A percentile compares a stretch with the other conserved stretches of the same genome.
phyloP scores from a whole-genome alignment of 2,888 invertebrate species.

The Clostera curtula region DNA sequence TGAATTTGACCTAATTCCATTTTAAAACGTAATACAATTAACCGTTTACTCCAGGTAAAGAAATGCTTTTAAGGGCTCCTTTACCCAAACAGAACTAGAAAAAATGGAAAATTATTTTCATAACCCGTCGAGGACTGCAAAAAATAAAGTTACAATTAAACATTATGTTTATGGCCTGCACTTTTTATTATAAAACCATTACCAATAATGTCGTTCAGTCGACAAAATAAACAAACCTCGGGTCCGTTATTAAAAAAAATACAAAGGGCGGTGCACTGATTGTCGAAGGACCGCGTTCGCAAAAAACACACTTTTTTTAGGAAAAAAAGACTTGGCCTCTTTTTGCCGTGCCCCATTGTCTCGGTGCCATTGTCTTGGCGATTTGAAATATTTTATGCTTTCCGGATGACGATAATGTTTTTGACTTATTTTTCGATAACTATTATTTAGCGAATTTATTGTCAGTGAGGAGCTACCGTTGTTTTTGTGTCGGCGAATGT shows the following conservation, averaged over 20 bases:
- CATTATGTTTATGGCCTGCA: constrained; percentile 16
- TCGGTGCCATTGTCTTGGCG: constrained; percentile 65
- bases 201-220: constrained; percentile 45
- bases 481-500: constrained; percentile 29
- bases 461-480: constrained; percentile 32
- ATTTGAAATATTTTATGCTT: constrained; percentile 72
- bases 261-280: constrained; percentile 56
- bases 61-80: too few relatives aligned
- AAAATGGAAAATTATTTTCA: neutral
- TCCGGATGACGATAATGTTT: constrained; percentile 69
- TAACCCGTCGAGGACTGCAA: neutral
- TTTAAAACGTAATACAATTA: too few relatives aligned
- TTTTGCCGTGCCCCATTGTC: constrained; percentile 66
- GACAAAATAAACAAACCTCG: constrained; percentile 63
- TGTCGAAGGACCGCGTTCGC: constrained; percentile 54
- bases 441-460: constrained; percentile 72
- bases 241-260: constrained; percentile 62
- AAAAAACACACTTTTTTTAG: constrained; percentile 56
- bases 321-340: constrained; percentile 51
- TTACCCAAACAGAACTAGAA: too few relatives aligned
- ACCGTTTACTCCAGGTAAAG: too few relatives aligned
- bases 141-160: constrained; percentile 7
- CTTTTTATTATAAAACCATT: constrained; percentile 43
- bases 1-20: too few relatives aligned
- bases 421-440: constrained; percentile 68